These are phyloP conservation scores for Bembecia ichneumoniformis DNA, from an alignment of 2,888 invertebrate genomes.

Conservation along the genomic window DNA sequence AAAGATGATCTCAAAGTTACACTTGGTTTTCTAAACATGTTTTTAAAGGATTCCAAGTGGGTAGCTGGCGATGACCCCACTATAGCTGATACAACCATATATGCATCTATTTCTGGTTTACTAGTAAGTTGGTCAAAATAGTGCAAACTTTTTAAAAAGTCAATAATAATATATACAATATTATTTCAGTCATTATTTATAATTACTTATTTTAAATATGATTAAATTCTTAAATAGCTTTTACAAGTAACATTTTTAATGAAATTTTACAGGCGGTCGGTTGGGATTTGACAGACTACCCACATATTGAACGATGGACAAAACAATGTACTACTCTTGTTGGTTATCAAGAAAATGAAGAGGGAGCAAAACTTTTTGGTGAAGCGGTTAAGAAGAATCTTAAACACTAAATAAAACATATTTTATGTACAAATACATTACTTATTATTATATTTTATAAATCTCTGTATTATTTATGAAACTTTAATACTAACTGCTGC, in stretches of 20 bases:
- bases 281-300: conserved; percentile 70
- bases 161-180: conserved; percentile 4
- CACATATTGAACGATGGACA: conserved; percentile 74
- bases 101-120: conserved; percentile 70
- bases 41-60: conserved; percentile 72
- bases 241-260: too few species aligned
- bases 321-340: conserved; percentile 71
- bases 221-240: too few species aligned
- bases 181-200: background rate
- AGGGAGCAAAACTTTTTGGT: conserved; percentile 72
- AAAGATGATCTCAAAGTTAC: conserved; percentile 71
- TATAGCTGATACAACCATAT: conserved; percentile 75
- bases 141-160: background rate
- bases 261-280: conserved; percentile 59
- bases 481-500: conserved; percentile 84
- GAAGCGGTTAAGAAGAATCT: conserved; percentile 70
- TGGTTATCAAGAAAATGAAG: conserved; percentile 72
- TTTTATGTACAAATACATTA: conserved; percentile 5
- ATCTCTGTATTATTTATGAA: conserved; percentile 32
- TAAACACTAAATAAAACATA: conserved; percentile 12
- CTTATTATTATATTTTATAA: conserved; percentile 7
- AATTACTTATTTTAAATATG: background rate
- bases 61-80: conserved; percentile 74
- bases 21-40: conserved; percentile 73
- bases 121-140: conserved; percentile 44